A percentile compares a stretch with the other conserved stretches of the same genome.
phyloP scores from a whole-genome alignment of 2,113 vertebrate species.

The Rana temporaria region DNA sequence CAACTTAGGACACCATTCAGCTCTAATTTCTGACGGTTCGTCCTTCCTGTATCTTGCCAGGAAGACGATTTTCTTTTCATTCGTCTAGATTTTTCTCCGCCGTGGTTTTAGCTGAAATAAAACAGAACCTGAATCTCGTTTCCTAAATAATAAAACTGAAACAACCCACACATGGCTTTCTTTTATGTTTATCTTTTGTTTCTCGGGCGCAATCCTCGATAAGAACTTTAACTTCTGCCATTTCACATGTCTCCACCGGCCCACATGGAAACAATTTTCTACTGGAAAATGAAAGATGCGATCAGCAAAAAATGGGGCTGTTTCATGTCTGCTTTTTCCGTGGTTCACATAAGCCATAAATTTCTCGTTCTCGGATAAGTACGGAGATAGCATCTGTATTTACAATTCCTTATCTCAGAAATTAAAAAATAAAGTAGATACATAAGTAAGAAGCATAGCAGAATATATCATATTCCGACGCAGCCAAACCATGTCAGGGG shows the following conservation, averaged over 20 bases:
- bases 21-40: too few relatives aligned
- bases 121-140: too few relatives aligned
- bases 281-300: constrained; percentile 50
- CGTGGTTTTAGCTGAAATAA: too few relatives aligned
- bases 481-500: not conserved
- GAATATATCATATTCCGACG: constrained; percentile 10
- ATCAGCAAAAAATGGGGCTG: constrained; percentile 37
- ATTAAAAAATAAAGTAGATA: constrained; percentile 53
- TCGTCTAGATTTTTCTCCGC: too few relatives aligned
- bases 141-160: too few relatives aligned
- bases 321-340: constrained; percentile 43
- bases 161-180: not conserved
- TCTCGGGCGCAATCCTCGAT: constrained; percentile 15
- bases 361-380: constrained; percentile 43
- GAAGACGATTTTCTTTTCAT: too few relatives aligned
- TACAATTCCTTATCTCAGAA: constrained; percentile 51
- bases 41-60: too few relatives aligned
- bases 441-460: constrained; percentile 29
- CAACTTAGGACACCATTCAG: too few relatives aligned
- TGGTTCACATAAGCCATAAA: constrained; percentile 11
- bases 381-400: constrained; percentile 50
- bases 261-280: constrained; percentile 28
- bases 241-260: not conserved
- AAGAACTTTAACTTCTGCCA: not conserved
- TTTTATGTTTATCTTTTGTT: constrained; percentile 22